Conservation (phyloP, 2,113 vertebrate species). For the Deroptyus accipitrinus region DNA sequence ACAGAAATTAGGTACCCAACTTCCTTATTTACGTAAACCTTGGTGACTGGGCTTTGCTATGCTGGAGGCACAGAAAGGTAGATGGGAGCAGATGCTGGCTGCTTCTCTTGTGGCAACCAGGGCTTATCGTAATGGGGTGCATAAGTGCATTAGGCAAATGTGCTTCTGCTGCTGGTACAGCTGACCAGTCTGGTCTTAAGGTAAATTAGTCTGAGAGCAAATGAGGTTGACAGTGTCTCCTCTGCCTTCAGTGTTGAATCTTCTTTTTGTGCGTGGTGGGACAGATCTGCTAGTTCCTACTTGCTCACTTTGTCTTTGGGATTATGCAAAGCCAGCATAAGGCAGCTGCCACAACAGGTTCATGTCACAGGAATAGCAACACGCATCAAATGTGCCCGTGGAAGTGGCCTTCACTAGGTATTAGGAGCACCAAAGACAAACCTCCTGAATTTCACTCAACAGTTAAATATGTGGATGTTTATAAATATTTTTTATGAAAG, state of each 20-base stretch:
- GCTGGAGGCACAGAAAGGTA: background rate
- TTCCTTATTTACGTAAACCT: background rate
- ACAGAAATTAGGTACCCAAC: background rate
- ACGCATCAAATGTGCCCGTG: background rate
- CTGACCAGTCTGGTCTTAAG: background rate
- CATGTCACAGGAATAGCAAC: background rate
- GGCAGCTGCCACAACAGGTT: background rate
- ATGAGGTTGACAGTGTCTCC: background rate
- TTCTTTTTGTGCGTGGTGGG: rapidly evolving
- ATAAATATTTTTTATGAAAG: background rate
- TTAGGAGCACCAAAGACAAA: background rate
- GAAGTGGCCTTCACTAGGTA: background rate
- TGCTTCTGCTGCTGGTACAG: background rate
- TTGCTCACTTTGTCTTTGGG: background rate
- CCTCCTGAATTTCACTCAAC: background rate
- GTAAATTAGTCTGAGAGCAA: background rate
- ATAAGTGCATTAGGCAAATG: background rate
- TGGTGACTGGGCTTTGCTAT: background rate
- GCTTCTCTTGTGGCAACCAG: background rate
- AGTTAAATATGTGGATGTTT: background rate
- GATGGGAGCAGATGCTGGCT: background rate
- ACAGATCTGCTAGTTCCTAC: background rate
- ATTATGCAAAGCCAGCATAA: background rate
- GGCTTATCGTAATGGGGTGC: rapidly evolving
- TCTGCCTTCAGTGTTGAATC: background rate